These are phyloP conservation scores for Vulpes lagopus DNA, from an alignment of 2,113 vertebrate species.

Conservation along the genomic window DNA sequence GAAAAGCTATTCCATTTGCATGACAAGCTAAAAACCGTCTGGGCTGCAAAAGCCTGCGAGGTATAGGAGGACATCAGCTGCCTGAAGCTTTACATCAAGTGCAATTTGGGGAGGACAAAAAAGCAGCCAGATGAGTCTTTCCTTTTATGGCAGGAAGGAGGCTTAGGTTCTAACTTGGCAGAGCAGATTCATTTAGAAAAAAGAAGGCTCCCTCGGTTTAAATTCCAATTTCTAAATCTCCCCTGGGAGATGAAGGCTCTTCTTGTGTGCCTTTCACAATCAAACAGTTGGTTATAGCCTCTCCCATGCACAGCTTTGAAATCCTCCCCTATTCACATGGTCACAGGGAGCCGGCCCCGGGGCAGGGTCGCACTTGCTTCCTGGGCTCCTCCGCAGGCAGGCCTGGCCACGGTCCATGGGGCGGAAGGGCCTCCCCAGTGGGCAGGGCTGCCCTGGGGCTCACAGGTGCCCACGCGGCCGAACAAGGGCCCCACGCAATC, in stretches of 20 bases:
- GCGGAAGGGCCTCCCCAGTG: slow-evolving; percentile 69
- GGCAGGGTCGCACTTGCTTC: slow-evolving; percentile 68
- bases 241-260: slow-evolving; percentile 76
- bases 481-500: slow-evolving; percentile 60
- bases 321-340: slow-evolving; percentile 76
- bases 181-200: slow-evolving; percentile 67
- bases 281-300: slow-evolving; percentile 73
- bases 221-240: slow-evolving; percentile 70
- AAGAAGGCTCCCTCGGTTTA: slow-evolving; percentile 68
- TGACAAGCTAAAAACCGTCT: slow-evolving; percentile 70
- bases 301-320: slow-evolving; percentile 77
- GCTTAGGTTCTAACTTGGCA: slow-evolving; percentile 67
- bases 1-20: slow-evolving; percentile 82
- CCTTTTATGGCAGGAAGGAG: slow-evolving; percentile 78
- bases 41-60: background rate
- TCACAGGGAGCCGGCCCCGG: slow-evolving; percentile 66
- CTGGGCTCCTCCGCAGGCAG: slow-evolving; percentile 56
- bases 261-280: slow-evolving; percentile 81
- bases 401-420: slow-evolving; percentile 58
- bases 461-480: slow-evolving; percentile 64
- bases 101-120: slow-evolving; percentile 80
- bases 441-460: slow-evolving; percentile 70
- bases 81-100: slow-evolving; percentile 67
- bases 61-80: slow-evolving; percentile 54
- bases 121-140: slow-evolving; percentile 71